Conservation (phyloP, 2,888 invertebrate genomes). For the Nysson spinosus region DNA sequence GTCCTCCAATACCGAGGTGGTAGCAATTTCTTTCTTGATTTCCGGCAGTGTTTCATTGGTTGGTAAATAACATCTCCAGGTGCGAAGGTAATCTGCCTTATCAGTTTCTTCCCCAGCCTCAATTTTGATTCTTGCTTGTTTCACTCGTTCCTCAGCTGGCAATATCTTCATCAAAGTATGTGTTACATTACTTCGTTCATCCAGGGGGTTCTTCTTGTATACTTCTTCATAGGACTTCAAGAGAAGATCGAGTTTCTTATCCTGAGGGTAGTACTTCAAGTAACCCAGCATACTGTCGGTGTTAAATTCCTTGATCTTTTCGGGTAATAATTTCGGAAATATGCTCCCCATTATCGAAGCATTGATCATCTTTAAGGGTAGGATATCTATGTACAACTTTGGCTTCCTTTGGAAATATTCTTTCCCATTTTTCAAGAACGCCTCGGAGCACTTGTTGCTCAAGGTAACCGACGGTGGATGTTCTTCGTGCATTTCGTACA, state of each 20-base stretch:
- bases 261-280: slow-evolving; percentile 58
- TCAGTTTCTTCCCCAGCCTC: slow-evolving; percentile 2
- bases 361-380: slow-evolving; percentile 58
- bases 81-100: not conserved
- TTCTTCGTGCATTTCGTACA: slow-evolving; percentile 45
- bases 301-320: slow-evolving; percentile 15
- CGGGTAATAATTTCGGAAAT: slow-evolving; percentile 56
- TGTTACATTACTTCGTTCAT: slow-evolving; percentile 40
- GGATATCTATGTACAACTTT: slow-evolving; percentile 39
- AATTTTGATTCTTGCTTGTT: slow-evolving; percentile 60
- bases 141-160: slow-evolving; percentile 57
- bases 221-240: slow-evolving; percentile 51
- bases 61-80: slow-evolving; percentile 67
- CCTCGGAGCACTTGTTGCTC: slow-evolving; percentile 53
- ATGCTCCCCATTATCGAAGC: slow-evolving; percentile 53
- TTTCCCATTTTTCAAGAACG: slow-evolving; percentile 62
- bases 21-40: slow-evolving; percentile 59
- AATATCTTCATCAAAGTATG: slow-evolving; percentile 52
- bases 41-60: slow-evolving; percentile 52
- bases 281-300: slow-evolving; percentile 34
- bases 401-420: slow-evolving; percentile 57
- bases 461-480: slow-evolving; percentile 28
- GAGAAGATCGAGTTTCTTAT: slow-evolving; percentile 49
- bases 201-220: slow-evolving; percentile 56
- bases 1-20: slow-evolving; percentile 21